Evolutionary conservation across 2,113 vertebrate species (phyloP), one percentile per base, ranked within the genome.

Genomic region (Nothoprocta perdicaria): DNA sequence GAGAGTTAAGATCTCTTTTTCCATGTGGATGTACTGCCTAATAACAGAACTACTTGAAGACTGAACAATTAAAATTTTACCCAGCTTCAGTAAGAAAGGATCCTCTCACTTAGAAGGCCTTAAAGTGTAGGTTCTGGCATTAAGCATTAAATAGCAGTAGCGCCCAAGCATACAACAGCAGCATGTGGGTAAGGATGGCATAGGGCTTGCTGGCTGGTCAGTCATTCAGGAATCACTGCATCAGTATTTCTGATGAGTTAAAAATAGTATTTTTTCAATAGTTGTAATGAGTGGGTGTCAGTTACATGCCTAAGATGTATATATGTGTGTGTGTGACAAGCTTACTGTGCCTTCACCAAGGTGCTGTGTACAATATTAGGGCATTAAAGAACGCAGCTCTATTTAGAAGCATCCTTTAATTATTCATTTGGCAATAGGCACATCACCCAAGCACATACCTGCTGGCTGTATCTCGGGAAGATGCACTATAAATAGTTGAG

Each of bases 381-480:
- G 29, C 35, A 33, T 41, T 90, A 53, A 66, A 86, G 23, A 93
- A 35, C 0, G 0, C 23, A 38, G 41, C 50, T 93, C 82, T 93
- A 90, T 84, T 86, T 88, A 89, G 83, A 89, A 84, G 31, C 60
- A 69, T 84, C 17, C 4, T 60, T 67, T 81, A 74, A 80, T 88
- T 92, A 80, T 75, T 88, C 94, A 65, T 86, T 84, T 88, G 88
- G 73, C 65, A 92, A 63, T 53, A 88, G 29, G 53, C 69, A 40
- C 14, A 15, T 50, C 57, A 77, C 12, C 50, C 35, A 80, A 62
- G 43, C 18, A 66, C 23, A 45, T 65, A 95, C 90, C 88, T 95
- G 71, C 81, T 93, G 71, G 55, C 33, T 94, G 22, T 60, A 18
- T 74, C 68, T 89, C 76, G 45, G 62, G 78, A 91, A 68, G 61